Evolutionary conservation across 2,113 vertebrate species (phyloP).

Genomic region (Ictidomys tridecemlineatus): DNA sequence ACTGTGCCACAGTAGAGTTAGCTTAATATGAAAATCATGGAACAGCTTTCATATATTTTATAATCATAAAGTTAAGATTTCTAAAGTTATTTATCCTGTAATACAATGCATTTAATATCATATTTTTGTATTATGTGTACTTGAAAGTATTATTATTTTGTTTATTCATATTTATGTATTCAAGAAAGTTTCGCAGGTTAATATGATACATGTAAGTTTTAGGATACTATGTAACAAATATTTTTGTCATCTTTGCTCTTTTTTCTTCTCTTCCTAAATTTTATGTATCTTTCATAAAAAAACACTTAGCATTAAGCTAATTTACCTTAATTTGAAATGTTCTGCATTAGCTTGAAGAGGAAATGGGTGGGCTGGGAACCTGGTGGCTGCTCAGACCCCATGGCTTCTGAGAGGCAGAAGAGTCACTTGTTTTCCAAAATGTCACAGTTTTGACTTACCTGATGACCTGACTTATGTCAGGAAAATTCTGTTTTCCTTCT

Average conservation of each 20-base stretch:
- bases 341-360: not conserved
- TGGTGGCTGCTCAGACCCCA: not conserved
- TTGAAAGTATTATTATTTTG: not conserved
- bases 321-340: not conserved
- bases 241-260: not conserved
- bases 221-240: not conserved
- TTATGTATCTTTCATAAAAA: not conserved
- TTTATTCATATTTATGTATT: not conserved
- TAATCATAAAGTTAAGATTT: not conserved
- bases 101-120: not conserved
- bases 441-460: not conserved
- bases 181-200: not conserved
- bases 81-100: not conserved
- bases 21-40: not conserved
- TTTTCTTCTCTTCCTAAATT: not conserved
- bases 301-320: not conserved
- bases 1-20: too few relatives aligned
- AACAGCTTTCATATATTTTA: not conserved
- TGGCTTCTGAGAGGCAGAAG: not conserved
- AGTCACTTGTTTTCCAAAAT: not conserved
- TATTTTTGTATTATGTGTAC: constrained; percentile 54
- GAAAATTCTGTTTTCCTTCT: not conserved
- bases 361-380: not conserved
- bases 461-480: not conserved
- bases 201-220: not conserved